Base-by-base conservation (phyloP, 2,888 invertebrate genomes). In the Chelonus formosanus region DNA sequence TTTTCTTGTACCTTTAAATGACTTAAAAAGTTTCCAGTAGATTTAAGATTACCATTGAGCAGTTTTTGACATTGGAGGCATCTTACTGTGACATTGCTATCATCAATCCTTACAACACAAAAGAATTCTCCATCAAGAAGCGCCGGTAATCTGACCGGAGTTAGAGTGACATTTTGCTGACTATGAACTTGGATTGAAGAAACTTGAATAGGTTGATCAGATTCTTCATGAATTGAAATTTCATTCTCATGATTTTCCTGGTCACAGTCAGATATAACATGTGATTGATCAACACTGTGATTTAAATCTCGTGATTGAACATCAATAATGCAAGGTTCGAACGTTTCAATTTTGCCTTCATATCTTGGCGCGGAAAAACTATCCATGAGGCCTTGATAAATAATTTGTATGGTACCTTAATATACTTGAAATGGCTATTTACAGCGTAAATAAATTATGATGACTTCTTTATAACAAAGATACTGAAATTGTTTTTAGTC, bases 11-110 rank as follows among this genome's bases (percentile, higher is more conserved):
- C 84, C 75, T 84, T 84, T 34, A 84, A 79, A 64, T 84, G 84
- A 73, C 84, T 84, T 8, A 84, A 75, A 68, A 84, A 84, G 71
- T 84, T 84, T 44, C 84, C 84, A 4, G 84, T 84, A 0, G 84
- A 84, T 61, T 84, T 84, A 7, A 84, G 77, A 72, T 84, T 84
- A 40, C 84, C 84, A 65, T 83, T 84, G 3, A 84, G 74, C 31
- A 80, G 71, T 72, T 83, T 84, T 34, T 82, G 79, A 63, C 84
- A 84, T 48, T 84, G 83, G 44, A 79, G 73, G 70, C 84, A 84
- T 43, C 77, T 72, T n/a, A 83, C 84, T 0, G 83, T 84, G 7
- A 84, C 83, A 69, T 84, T 84, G 3, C 79, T 78, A 63, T 84
- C 82, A 65, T 84, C 83, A n/a, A 84, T 78, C 68, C 82, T 78